phyloP scores from a whole-genome alignment of 2,888 invertebrate genomes.

The Copidosoma aretas region DNA sequence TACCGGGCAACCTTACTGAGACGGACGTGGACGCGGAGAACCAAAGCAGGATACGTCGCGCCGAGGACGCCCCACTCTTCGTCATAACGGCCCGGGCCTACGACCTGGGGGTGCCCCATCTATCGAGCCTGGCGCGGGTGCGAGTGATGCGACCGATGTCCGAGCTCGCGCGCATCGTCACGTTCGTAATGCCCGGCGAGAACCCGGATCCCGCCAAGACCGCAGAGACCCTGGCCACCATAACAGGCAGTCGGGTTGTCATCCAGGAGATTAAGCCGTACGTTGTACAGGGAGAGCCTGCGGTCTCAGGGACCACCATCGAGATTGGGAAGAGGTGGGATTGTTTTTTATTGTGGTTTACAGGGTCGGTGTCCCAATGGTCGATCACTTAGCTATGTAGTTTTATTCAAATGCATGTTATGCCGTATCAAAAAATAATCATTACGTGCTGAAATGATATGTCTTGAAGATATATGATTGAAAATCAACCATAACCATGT shows the following conservation, averaged over 20 bases:
- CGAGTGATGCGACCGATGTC: conserved; percentile 66
- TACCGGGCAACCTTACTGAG: conserved; percentile 18
- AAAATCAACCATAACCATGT: too few relatives aligned
- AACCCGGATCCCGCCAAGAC: conserved; percentile 77
- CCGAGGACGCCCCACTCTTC: conserved; percentile 66
- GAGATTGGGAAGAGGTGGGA: conserved; percentile 54
- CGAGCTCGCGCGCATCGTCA: conserved; percentile 77
- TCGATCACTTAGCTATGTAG: too few relatives aligned
- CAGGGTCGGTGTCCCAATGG: too few relatives aligned
- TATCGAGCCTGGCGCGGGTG: conserved; percentile 75
- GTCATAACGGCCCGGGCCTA: conserved; percentile 80
- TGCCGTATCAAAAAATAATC: too few relatives aligned
- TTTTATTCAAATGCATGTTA: too few relatives aligned
- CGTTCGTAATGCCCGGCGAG: conserved; percentile 81
- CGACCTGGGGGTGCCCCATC: conserved; percentile 83
- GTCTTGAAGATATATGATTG: too few relatives aligned
- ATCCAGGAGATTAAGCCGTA: conserved; percentile 79
- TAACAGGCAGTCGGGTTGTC: conserved; percentile 81
- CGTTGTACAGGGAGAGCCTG: conserved; percentile 50
- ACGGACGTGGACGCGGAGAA: conserved; percentile 52
- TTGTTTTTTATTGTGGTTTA: too few relatives aligned
- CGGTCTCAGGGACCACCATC: conserved; percentile 33
- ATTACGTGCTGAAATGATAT: too few relatives aligned
- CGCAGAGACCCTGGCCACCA: conserved; percentile 76
- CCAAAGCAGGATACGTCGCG: conserved; percentile 63